These are phyloP conservation scores for Acleris emargana DNA, from an alignment of 2,888 invertebrate genomes.

Conservation along the genomic window DNA sequence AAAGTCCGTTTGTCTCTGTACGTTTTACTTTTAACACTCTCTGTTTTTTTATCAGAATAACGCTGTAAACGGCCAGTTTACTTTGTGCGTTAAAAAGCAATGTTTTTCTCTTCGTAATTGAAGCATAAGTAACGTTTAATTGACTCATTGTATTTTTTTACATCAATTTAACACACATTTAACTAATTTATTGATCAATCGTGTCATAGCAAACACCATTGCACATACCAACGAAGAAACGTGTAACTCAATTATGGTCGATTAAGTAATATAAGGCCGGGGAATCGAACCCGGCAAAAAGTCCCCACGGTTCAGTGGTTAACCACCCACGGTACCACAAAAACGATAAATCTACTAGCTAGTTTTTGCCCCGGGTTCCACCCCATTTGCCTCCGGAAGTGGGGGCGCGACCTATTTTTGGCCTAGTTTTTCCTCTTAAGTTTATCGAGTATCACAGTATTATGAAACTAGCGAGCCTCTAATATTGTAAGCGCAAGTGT, in stretches of 20 bases:
- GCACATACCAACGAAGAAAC: background rate
- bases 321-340: slow-evolving; percentile 25
- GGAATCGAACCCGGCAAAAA: slow-evolving; percentile 9
- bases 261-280: slow-evolving; percentile 10
- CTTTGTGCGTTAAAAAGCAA: too few relatives aligned
- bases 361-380: slow-evolving; percentile 52
- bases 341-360: slow-evolving; percentile 22
- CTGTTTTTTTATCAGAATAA: too few relatives aligned
- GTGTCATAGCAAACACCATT: too few relatives aligned
- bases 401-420: slow-evolving; percentile 62
- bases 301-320: slow-evolving; percentile 2
- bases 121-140: too few relatives aligned
- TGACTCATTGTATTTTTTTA: too few relatives aligned
- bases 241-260: slow-evolving; percentile 1
- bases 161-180: too few relatives aligned
- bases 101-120: too few relatives aligned
- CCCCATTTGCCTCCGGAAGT: slow-evolving; percentile 67
- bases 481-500: too few relatives aligned
- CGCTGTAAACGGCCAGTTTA: too few relatives aligned
- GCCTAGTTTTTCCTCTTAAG: slow-evolving; percentile 54
- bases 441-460: slow-evolving; percentile 10
- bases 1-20: too few relatives aligned
- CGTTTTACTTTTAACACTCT: too few relatives aligned
- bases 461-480: background rate
- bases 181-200: too few relatives aligned